Conservation (phyloP, 2,888 invertebrate genomes). For the Amblyjoppa fuscipennis region DNA sequence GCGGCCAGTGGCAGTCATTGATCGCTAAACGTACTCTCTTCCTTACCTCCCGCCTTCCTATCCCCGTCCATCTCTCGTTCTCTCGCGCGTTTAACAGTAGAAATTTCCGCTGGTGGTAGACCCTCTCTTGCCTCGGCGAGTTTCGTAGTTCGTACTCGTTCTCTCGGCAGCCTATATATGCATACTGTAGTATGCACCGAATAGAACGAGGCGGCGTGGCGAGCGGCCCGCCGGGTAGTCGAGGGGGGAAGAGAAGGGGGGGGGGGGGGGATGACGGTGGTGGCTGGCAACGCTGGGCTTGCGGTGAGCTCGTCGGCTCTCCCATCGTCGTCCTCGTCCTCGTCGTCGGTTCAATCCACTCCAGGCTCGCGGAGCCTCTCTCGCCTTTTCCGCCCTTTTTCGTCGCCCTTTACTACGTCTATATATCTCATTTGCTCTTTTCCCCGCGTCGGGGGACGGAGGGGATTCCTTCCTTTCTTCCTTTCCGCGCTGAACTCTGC, state of each 20-base stretch:
- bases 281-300: slow-evolving; percentile 57
- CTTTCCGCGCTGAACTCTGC: slow-evolving; percentile 21
- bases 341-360: slow-evolving; percentile 54
- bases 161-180: slow-evolving; percentile 8
- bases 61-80: slow-evolving; percentile 16
- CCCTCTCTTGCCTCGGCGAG: slow-evolving; percentile 1
- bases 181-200: slow-evolving; percentile 15
- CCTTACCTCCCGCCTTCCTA: slow-evolving; percentile 7
- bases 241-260: not conserved
- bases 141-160: slow-evolving; percentile 23
- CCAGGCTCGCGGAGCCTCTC: slow-evolving; percentile 39
- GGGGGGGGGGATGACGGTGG: slow-evolving; percentile 41
- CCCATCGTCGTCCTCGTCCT: slow-evolving; percentile 23
- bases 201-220: not conserved
- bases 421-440: slow-evolving; percentile 61
- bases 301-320: slow-evolving; percentile 54
- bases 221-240: not conserved
- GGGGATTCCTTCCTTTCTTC: slow-evolving; percentile 41
- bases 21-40: slow-evolving; percentile 68
- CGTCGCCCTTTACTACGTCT: slow-evolving; percentile 68
- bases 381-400: slow-evolving; percentile 63
- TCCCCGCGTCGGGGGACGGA: slow-evolving; percentile 7
- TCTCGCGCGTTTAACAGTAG: slow-evolving; percentile 24
- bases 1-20: slow-evolving; percentile 65
- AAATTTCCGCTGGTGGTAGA: slow-evolving; percentile 13